Conservation (phyloP, 2,888 invertebrate species). For the Volucella inanis region DNA sequence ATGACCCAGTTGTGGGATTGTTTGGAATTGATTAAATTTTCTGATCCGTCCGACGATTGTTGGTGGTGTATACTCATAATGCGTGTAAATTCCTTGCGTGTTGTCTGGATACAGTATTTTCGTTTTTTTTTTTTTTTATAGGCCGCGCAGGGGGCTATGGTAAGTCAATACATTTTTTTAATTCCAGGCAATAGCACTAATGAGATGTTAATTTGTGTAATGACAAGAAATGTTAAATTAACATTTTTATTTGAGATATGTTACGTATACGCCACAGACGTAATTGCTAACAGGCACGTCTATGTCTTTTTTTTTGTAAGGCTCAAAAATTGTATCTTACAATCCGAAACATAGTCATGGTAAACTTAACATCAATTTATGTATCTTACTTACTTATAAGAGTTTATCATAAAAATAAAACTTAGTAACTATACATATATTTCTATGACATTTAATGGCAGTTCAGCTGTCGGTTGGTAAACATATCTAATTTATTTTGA, state of each 20-base stretch:
- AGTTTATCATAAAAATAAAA: no score
- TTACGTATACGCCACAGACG: conserved; percentile 54
- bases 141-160: conserved; percentile 45
- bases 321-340: no score
- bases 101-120: background rate
- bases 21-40: conserved; percentile 61
- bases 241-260: conserved; percentile 17
- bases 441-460: no score
- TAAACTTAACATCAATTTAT: no score
- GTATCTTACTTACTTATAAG: no score
- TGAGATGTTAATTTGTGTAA: conserved; percentile 40
- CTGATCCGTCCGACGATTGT: background rate
- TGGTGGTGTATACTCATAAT: no score
- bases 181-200: conserved; percentile 37
- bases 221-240: conserved; percentile 6
- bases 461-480: no score
- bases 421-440: no score
- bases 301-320: no score
- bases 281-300: background rate
- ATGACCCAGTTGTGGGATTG: conserved; percentile 30
- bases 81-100: conserved; percentile 34
- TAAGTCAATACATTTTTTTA: conserved; percentile 56
- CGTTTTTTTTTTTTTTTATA: background rate
- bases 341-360: no score
- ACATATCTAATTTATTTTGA: no score